Base-by-base conservation (phyloP, 2,113 vertebrate species). In the Stomatorhinus ivindoensis region DNA sequence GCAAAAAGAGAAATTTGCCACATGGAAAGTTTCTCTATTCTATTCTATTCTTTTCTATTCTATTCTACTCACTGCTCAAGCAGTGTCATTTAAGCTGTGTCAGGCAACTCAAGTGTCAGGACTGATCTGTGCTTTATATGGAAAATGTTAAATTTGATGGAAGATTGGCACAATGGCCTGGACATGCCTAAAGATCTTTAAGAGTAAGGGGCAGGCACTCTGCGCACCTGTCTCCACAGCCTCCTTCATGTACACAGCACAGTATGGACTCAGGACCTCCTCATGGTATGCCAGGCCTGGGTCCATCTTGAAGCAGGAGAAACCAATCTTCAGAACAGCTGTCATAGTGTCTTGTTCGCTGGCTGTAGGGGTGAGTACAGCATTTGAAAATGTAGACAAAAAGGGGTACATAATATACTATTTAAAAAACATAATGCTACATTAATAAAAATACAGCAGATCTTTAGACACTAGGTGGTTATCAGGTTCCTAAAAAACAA, bases 171-270 rank as follows among this genome's bases (percentile, higher is more conserved):
- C 44, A 84, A 84, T 47, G 9, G 82, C 21, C 19, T 47, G 42
- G 13, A 80, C 35, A 44, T 10, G 31, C 46, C 19, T n/a, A 44
- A 39, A 10, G 21, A 73, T 39, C 21, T 44, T 19, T 65, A 46
- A 24, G 13, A 46, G 3, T 27, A 31, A 27, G 19, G 13, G 24
- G 3, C n/a, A 46, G 42, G 21, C 35, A 24, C 87, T 80, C 27
- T 44, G 39, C 69, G 88, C 91, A 99, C 98, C 98, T 92, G 98
- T 97, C 86, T 99, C 97, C 3, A 98, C 93, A 0, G 95, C 96
- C 92, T 99, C 98, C 92, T 99, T 99, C 91, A 99, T 98, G 89
- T 99, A 96, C 65, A 99, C 98, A 0, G 98, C 98, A 0, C 98
- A 99, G 93, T 99, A 99, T 0, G 98, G 97, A 93, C 95, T 98